Evolutionary conservation across 2,797 vertebrate species (phyloP).

Genomic region (Buphagus erythrorhynchus): DNA sequence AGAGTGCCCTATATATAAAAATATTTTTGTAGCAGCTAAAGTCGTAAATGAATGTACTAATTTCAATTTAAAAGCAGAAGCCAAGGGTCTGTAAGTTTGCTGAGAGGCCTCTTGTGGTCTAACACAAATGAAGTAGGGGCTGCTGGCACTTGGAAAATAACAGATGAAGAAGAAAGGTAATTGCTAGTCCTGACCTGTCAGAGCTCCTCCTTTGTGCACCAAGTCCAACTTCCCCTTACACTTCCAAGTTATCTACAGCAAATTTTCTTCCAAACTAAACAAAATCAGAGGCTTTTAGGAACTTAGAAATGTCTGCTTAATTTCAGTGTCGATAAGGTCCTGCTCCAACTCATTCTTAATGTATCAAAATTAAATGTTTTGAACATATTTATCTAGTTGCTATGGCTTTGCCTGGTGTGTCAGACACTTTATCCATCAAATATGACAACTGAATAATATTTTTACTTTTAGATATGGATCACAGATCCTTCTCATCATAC

Average conservation of each 20-base stretch:
- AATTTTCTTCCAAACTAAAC: conserved; percentile 62
- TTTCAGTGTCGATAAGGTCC: conserved; percentile 36
- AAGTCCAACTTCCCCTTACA: conserved; percentile 48
- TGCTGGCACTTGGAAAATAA: conserved; percentile 27
- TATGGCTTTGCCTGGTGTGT: conserved; percentile 48
- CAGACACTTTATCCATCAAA: conserved; percentile 68
- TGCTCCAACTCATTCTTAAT: conserved; percentile 41
- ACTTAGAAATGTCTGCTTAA: conserved; percentile 45
- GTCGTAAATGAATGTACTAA: background rate
- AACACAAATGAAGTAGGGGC: background rate
- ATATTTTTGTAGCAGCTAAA: conserved; percentile 34
- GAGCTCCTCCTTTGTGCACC: conserved; percentile 26
- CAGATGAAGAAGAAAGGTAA: background rate
- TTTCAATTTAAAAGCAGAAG: conserved; percentile 24
- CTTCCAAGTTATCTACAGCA: conserved; percentile 51
- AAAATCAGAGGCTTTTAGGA: conserved; percentile 58
- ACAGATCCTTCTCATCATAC: conserved; percentile 41
- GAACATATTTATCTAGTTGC: conserved; percentile 67
- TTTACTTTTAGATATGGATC: conserved; percentile 74
- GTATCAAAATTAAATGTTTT: conserved; percentile 55
- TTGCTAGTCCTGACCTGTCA: conserved; percentile 37
- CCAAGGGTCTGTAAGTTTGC: background rate
- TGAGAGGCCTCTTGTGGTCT: background rate
- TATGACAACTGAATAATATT: conserved; percentile 70
- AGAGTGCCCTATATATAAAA: background rate